A percentile compares a stretch with the other conserved stretches of the same genome.
These are phyloP conservation scores for Rhyacophila brunnea DNA, from an alignment of 1,140 invertebrate genomes.

Conservation along the genomic window DNA sequence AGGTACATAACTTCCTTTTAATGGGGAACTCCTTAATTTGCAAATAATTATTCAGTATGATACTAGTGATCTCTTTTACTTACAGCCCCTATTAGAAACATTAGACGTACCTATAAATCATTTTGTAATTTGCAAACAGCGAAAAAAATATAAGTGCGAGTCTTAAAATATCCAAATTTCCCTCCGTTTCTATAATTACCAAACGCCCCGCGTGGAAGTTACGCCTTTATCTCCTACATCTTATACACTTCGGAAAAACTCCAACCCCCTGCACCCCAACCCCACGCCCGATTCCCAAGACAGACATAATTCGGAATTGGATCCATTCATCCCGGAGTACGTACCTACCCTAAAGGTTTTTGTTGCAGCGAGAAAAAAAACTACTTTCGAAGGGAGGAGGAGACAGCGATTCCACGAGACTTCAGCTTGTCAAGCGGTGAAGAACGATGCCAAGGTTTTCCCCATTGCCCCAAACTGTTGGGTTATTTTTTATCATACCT, in stretches of 20 bases:
- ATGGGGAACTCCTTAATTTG: no score
- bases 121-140: no score
- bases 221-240: conserved; percentile 34
- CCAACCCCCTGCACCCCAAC: conserved; percentile 17
- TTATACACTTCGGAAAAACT: conserved; percentile 27
- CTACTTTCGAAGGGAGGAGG: conserved; percentile 8
- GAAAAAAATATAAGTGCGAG: no score
- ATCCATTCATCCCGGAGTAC: conserved; percentile 52
- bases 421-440: no score
- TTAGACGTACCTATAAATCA: no score
- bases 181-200: conserved; percentile 31
- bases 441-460: no score
- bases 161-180: not conserved
- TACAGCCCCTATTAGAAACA: no score
- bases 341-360: conserved; percentile 26
- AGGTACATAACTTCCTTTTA: no score
- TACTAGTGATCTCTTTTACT: no score
- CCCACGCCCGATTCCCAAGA: conserved; percentile 53
- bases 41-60: no score
- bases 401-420: conserved; percentile 1
- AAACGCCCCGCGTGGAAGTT: conserved; percentile 27
- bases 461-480: not conserved
- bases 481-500: conserved; percentile 34
- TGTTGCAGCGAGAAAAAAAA: conserved; percentile 33
- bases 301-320: conserved; percentile 59